These are phyloP conservation scores for Microcebus griseorufus DNA, from an alignment of 2,113 vertebrate species.

Conservation along the genomic window DNA sequence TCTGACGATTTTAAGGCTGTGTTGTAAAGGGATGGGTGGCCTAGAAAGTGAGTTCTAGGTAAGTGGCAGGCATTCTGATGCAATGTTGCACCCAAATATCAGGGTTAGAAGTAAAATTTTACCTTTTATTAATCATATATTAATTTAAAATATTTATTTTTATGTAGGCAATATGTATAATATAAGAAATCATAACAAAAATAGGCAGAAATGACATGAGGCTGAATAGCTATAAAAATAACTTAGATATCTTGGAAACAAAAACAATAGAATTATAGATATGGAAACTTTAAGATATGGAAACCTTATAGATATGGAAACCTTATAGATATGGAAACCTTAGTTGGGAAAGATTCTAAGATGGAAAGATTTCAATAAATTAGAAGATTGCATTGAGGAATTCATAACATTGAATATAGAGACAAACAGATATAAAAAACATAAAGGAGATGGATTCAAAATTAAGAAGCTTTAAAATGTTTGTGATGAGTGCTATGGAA, in stretches of 20 bases:
- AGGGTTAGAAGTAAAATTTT: neutral
- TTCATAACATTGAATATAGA: neutral
- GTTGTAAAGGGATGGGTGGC: neutral
- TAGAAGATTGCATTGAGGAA: neutral
- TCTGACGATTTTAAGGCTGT: neutral
- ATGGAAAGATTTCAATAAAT: neutral
- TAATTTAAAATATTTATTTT: conserved; percentile 2
- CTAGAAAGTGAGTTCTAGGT: neutral
- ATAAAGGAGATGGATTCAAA: neutral
- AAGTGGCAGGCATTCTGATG: neutral
- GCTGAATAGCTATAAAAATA: neutral
- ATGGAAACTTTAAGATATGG: neutral
- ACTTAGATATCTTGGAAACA: neutral
- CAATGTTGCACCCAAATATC: neutral
- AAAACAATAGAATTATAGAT: neutral
- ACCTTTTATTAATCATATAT: neutral
- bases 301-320: too few relatives aligned
- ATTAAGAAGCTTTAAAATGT: neutral
- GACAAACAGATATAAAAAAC: neutral
- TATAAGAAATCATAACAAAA: neutral
- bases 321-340: too few relatives aligned
- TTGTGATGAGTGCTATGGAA: neutral
- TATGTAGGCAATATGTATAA: neutral
- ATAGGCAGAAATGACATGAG: neutral
- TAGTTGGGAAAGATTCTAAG: neutral